These are phyloP conservation scores for Triplophysa dalaica DNA, from an alignment of 2,113 vertebrate genomes.

Conservation along the genomic window DNA sequence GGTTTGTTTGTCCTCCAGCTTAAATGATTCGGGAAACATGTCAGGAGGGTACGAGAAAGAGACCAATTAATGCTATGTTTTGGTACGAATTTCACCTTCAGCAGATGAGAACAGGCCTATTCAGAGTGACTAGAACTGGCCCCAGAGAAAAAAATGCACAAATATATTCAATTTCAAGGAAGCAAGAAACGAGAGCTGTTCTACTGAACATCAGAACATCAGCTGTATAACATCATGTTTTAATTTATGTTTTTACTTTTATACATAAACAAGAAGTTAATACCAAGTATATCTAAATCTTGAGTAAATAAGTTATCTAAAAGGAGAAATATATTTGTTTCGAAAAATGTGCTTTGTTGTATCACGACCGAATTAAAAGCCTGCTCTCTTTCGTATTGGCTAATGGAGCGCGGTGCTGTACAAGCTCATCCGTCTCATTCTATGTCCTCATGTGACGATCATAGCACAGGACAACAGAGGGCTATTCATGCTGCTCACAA, in stretches of 20 bases:
- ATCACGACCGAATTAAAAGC: conserved; percentile 5
- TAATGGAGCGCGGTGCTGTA: conserved; percentile 27
- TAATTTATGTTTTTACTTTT: conserved; percentile 50
- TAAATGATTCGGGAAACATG: background rate
- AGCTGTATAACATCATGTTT: no score
- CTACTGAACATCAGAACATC: conserved; percentile 47
- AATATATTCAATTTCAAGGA: background rate
- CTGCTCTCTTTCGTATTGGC: conserved; percentile 15
- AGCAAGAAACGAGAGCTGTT: conserved; percentile 48
- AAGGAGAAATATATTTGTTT: conserved; percentile 55
- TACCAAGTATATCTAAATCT: no score
- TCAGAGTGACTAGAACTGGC: background rate
- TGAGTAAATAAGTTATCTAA: no score
- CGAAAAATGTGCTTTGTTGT: conserved; percentile 37
- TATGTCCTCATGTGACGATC: conserved; percentile 62
- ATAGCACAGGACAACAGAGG: conserved; percentile 60
- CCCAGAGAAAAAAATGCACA: no score
- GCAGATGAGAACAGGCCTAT: conserved; percentile 58
- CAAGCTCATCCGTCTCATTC: conserved; percentile 67
- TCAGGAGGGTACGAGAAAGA: conserved; percentile 51
- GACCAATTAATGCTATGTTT: conserved; percentile 67
- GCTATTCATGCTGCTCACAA: conserved; percentile 51
- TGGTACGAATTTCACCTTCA: conserved; percentile 58
- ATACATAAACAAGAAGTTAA: conserved; percentile 11
- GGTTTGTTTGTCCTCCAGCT: conserved; percentile 5